Percentiles rank a stretch among this genome's conserved stretches.
phyloP scores from a whole-genome alignment of 2,797 vertebrate genomes.

The Nannoperca obscura region DNA sequence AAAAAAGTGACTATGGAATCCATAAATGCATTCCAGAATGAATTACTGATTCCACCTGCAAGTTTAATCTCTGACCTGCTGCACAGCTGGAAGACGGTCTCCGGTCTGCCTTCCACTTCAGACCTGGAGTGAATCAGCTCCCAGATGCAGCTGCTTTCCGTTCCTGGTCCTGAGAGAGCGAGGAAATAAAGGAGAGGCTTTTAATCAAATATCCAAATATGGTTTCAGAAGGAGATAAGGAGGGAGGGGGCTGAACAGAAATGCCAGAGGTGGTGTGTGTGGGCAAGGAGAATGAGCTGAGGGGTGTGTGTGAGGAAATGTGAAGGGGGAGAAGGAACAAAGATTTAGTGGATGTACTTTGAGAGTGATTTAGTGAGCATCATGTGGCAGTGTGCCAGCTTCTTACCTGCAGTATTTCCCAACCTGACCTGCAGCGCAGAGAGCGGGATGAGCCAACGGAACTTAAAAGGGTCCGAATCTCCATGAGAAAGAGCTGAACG shows the following conservation, averaged over 20 bases:
- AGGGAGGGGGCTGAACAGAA: constrained; percentile 31
- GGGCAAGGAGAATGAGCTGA: constrained; percentile 35
- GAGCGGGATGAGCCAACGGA: constrained; percentile 96
- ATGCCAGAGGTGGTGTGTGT: constrained; percentile 34
- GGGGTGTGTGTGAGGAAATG: constrained; percentile 26
- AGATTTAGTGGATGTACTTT: constrained; percentile 62
- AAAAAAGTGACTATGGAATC: not conserved
- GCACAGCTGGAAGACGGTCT: constrained; percentile 94
- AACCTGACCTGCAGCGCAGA: constrained; percentile 95
- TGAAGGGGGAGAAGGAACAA: constrained; percentile 26
- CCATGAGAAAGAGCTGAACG: constrained; percentile 88
- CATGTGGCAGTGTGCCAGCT: constrained; percentile 16
- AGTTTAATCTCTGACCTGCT: constrained; percentile 89
- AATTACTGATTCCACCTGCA: constrained; percentile 17
- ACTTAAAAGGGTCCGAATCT: constrained; percentile 94
- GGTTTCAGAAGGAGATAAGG: constrained; percentile 55
- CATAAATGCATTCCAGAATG: not conserved
- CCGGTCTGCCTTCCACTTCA: constrained; percentile 94
- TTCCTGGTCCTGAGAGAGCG: constrained; percentile 79
- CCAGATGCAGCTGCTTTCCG: constrained; percentile 94
- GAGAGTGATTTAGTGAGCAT: constrained; percentile 61
- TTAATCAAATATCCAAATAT: constrained; percentile 70
- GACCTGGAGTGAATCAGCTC: constrained; percentile 97
- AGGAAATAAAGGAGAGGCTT: constrained; percentile 56
- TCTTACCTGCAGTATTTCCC: constrained; percentile 94